These are phyloP conservation scores for Neelides folsomi DNA, from an alignment of 2,888 invertebrate genomes.

Conservation along the genomic window DNA sequence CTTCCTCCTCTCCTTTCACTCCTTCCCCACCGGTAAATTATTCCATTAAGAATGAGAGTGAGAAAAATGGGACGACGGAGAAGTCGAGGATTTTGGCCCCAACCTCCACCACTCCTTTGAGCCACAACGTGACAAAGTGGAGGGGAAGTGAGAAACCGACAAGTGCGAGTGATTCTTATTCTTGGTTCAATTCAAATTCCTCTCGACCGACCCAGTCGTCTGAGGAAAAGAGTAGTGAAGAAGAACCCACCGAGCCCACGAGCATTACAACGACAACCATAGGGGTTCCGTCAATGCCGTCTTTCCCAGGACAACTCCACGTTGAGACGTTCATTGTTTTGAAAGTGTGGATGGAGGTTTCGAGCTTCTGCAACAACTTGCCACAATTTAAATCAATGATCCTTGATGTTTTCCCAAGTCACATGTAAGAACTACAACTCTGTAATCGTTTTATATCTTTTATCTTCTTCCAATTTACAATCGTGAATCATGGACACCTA, in stretches of 20 bases:
- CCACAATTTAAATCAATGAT: slow-evolving; percentile 28
- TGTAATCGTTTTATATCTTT: neutral
- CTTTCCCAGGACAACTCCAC: no score
- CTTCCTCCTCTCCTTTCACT: no score
- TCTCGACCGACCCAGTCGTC: no score
- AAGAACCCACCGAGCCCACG: no score
- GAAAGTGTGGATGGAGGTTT: slow-evolving; percentile 11
- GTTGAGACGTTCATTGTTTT: no score
- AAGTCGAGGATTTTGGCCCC: slow-evolving; percentile 2
- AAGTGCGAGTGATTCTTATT: no score
- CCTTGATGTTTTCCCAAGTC: slow-evolving; percentile 22
- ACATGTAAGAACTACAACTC: slow-evolving; percentile 15
- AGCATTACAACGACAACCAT: no score
- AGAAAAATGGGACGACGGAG: slow-evolving; percentile 10
- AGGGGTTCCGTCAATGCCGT: no score
- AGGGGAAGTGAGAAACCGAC: neutral
- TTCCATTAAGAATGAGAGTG: neutral
- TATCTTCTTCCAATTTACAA: no score
- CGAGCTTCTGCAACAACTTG: slow-evolving; percentile 20
- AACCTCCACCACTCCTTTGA: neutral
- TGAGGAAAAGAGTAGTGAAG: no score
- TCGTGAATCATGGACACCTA: no score
- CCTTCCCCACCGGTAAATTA: slow-evolving; percentile 1
- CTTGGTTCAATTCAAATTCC: no score
- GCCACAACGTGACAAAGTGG: neutral